Evolutionary conservation across 2,113 vertebrate species (phyloP), one percentile per base, ranked within the genome.

Genomic region (Larimichthys crocea): DNA sequence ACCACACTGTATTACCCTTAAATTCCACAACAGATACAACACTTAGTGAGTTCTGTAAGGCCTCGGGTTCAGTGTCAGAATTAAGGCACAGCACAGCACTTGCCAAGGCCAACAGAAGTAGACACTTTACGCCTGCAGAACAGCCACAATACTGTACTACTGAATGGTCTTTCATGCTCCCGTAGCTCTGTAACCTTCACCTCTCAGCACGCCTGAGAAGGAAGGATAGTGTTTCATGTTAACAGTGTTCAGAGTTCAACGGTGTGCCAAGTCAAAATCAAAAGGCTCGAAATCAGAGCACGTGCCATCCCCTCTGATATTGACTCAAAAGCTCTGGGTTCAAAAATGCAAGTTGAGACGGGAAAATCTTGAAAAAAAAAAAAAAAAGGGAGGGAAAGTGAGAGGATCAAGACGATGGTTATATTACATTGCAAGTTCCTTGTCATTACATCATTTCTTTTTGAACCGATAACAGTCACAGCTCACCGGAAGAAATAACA

Each of bases 121-220:
- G 65, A 76, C 69, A 76, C 60, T 59, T 57, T 17, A 17, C 3
- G 40, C 62, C 78, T 57, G 49, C 68, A 73, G 75, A 84, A 68
- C 67, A 62, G 48, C 20, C 55, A 64, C 56, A 69, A 60, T 72
- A 84, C 35, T n/a, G 63, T 57, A 65, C 65, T 55, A 53, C 29
- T 55, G 24, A 74, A 65, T 69, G 73, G 67, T 74, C 84, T 76
- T 87, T 88, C 61, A 82, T 84, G 71, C 85, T 89, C 71, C 76
- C 42, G 15, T n/a, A 72, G 65, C 56, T 75, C 44, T 46, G 10
- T 86, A 79, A 80, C 84, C 65, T 78, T 88, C 73, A 78, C 78
- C 78, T 82, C 79, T 65, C 60, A 53, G 61, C 65, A 31, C 29
- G 81, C 88, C 79, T 67, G 74, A 73, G 53, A 79, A 70, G 62